These are phyloP conservation scores for Poliocrania exsul DNA, from an alignment of 2,797 vertebrate genomes.

Conservation along the genomic window DNA sequence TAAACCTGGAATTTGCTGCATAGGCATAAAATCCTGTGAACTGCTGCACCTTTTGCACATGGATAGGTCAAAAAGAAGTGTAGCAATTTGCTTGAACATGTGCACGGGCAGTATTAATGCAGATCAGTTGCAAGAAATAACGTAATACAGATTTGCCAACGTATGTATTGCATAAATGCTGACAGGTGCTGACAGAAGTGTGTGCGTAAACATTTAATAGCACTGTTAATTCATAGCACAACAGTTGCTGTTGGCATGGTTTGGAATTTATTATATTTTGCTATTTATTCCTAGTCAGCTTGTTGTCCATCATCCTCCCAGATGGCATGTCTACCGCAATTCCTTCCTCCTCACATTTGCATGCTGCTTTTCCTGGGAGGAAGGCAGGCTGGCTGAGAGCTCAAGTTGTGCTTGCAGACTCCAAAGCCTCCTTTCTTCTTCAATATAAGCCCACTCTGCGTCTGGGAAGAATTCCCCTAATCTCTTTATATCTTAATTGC, in stretches of 20 bases:
- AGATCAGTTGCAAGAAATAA: conserved; percentile 68
- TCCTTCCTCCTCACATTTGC: conserved; percentile 52
- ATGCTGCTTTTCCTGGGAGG: conserved; percentile 40
- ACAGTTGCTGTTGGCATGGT: conserved; percentile 66
- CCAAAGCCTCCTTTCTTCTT: conserved; percentile 40
- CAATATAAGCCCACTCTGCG: background rate
- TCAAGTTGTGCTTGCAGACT: background rate
- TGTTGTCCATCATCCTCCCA: conserved; percentile 61
- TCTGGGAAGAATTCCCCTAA: conserved; percentile 30
- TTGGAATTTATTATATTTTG: conserved; percentile 69
- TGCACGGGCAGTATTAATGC: conserved; percentile 61
- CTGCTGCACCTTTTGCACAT: conserved; percentile 64
- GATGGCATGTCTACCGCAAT: conserved; percentile 55
- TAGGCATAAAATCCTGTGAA: conserved; percentile 63
- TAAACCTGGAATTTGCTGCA: conserved; percentile 14
- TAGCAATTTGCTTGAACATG: conserved; percentile 71
- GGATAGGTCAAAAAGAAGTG: conserved; percentile 63
- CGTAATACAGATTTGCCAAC: conserved; percentile 71
- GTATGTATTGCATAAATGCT: conserved; percentile 71
- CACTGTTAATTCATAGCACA: conserved; percentile 71
- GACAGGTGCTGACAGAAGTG: conserved; percentile 72
- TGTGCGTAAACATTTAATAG: conserved; percentile 70
- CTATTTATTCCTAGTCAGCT: conserved; percentile 65
- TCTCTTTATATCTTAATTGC: conserved; percentile 60
- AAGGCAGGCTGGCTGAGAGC: conserved; percentile 19